These are phyloP conservation scores for Saxicola maurus DNA, from an alignment of 2,797 vertebrate species.

Conservation along the genomic window DNA sequence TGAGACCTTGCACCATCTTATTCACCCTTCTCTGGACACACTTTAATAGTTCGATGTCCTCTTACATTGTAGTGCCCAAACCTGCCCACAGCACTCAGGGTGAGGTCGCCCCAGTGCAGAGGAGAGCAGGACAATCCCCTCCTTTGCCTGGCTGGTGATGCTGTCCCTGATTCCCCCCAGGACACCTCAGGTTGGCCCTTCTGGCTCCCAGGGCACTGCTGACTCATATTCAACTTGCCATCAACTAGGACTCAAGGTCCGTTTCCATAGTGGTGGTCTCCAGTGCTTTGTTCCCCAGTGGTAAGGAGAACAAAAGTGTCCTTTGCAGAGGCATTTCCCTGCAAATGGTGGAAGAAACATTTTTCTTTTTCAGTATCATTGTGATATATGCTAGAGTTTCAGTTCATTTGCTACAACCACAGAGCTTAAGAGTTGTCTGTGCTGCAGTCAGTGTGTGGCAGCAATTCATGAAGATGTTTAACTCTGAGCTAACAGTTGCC, in stretches of 20 bases:
- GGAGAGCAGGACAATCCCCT: fast-evolving
- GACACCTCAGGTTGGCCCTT: fast-evolving
- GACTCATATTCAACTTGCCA: neutral
- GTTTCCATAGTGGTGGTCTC: fast-evolving
- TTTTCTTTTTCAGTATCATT: neutral
- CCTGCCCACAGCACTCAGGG: fast-evolving
- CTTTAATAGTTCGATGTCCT: neutral
- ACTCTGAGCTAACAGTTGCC: neutral
- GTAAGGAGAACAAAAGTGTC: neutral
- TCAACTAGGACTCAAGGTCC: fast-evolving
- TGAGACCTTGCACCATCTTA: neutral
- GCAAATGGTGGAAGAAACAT: neutral
- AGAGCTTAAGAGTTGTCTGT: neutral
- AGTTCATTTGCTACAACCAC: neutral
- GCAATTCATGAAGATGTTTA: neutral
- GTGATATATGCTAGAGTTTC: neutral
- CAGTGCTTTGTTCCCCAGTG: neutral
- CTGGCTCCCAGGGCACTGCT: neutral
- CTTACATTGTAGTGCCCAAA: fast-evolving
- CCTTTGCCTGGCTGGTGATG: fast-evolving
- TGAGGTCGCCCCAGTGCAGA: fast-evolving
- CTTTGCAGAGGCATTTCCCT: neutral
- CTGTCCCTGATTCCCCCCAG: fast-evolving
- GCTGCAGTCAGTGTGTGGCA: neutral
- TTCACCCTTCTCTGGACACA: neutral